Base-by-base conservation (phyloP, 2,888 invertebrate species). In the Pseudococcus jackbeardsleyi region DNA sequence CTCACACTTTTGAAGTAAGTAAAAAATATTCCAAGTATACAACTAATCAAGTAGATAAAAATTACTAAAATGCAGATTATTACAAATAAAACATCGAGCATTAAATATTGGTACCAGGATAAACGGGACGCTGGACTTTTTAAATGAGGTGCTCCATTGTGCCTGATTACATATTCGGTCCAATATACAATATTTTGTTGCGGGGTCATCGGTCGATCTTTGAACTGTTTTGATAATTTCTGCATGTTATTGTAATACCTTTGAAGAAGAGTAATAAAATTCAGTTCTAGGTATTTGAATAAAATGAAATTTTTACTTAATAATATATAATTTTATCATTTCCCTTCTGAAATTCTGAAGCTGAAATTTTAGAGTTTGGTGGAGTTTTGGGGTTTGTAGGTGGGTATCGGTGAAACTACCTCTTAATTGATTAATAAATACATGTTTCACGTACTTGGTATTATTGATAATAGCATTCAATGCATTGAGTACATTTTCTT, bases 91-190 rank as follows among this genome's bases (percentile, higher is more conserved):
- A 89, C 89, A 84, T 89, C 89, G 39, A 89, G 46, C 42, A 89
- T 42, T 15, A 89, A 68, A 17, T 33, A 86, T 59, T 89, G 59
- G n/a, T 19, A 17, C 82, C 86, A 89, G 12, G 82, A 22, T 48
- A 89, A n/a, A 39, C 82, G 77, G 15, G 68, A 59, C 15, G 48
- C 79, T 39, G 42, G 50, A 12, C 87, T 68, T 68, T 42, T 86
- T 33, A 89, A 86, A 42, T 87, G 89, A 1, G 72, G 39, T 11
- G 87, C 89, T 0, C 89, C 89, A 19, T 87, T 33, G 42, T 89
- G 89, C 17, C 89, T 42, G 9, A 89, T 68, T 8, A 89, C 89
- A 26, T 89, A 89, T 22, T 89, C 87, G 2, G 86, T 86, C 89
- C 89, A 89, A 54, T 86, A 89, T 9, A 89, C 59, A 39, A 85